These are phyloP conservation scores for Drosophila pseudoobscura DNA, from an alignment of 1,140 invertebrate genomes.

Conservation along the genomic window DNA sequence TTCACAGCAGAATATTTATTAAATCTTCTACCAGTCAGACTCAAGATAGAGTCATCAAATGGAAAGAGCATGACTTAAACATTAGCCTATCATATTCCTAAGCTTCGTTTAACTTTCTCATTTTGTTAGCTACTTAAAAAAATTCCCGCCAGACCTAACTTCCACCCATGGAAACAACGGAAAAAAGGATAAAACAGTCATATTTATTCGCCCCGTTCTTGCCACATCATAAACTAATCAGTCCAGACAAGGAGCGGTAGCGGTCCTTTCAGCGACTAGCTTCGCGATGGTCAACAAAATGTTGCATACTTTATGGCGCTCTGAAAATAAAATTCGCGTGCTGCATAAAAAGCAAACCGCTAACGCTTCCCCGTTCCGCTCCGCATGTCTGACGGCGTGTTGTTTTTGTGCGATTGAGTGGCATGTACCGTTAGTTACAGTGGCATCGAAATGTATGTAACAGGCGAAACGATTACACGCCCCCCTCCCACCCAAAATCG, in stretches of 20 bases:
- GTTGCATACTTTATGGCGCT: slow-evolving; percentile 57
- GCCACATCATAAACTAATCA: slow-evolving; percentile 46
- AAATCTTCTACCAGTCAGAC: no score
- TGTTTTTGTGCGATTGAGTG: slow-evolving; percentile 51
- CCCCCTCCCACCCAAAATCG: neutral
- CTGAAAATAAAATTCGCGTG: slow-evolving; percentile 57
- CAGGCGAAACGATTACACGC: slow-evolving; percentile 37
- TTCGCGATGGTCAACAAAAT: slow-evolving; percentile 49
- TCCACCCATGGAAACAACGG: neutral
- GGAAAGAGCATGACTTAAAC: neutral
- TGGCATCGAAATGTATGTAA: slow-evolving; percentile 39
- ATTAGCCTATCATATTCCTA: neutral
- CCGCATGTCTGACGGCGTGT: neutral
- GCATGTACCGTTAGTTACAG: slow-evolving; percentile 56
- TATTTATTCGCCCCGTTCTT: neutral
- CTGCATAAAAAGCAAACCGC: slow-evolving; percentile 34
- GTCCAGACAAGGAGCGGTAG: slow-evolving; percentile 19
- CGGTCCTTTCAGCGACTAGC: slow-evolving; percentile 3
- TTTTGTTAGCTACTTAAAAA: slow-evolving; percentile 7
- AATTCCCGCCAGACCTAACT: slow-evolving; percentile 1
- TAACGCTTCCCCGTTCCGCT: neutral
- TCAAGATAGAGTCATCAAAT: no score
- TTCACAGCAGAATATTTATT: neutral
- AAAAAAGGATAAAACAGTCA: slow-evolving; percentile 9
- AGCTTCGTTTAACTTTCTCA: no score